phyloP scores from a whole-genome alignment of 2,797 vertebrate genomes.

The Enteromius anoplus region DNA sequence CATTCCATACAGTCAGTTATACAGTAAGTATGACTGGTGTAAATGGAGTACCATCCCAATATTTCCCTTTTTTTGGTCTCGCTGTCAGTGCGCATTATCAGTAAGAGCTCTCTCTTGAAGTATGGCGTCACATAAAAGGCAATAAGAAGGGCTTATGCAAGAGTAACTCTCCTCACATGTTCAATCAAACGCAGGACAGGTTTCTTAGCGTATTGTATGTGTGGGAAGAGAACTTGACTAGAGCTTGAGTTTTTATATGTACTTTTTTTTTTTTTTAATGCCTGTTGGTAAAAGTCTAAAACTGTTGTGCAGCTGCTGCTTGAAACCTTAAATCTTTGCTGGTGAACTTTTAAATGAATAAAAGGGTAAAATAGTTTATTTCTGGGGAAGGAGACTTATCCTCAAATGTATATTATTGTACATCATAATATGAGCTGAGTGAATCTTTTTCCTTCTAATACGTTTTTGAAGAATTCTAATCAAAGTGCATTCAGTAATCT shows the following conservation, averaged over 20 bases:
- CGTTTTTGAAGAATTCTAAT: not conserved
- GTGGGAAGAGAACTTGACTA: not conserved
- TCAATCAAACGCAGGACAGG: conserved; percentile 38
- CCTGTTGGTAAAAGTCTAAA: not conserved
- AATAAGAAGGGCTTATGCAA: conserved; percentile 29
- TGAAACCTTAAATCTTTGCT: not conserved
- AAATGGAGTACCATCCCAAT: not conserved
- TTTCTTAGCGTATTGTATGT: conserved; percentile 8
- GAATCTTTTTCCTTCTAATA: not conserved
- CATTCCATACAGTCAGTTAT: not conserved
- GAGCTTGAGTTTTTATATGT: not conserved
- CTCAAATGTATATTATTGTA: not conserved
- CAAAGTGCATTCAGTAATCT: not conserved
- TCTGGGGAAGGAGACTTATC: not conserved
- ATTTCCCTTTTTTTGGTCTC: not conserved
- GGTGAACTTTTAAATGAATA: not conserved
- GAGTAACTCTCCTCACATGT: conserved; percentile 2
- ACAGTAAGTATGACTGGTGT: not conserved
- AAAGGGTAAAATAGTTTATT: not conserved
- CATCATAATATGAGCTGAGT: not conserved
- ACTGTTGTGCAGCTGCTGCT: not conserved
- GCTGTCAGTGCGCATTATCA: conserved; percentile 12
- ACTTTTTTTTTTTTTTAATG: not conserved
- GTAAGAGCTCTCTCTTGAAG: conserved; percentile 4
- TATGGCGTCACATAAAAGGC: conserved; percentile 18